Evolutionary conservation across 2,888 invertebrate species (phyloP), one percentile per base, ranked within the genome.

Genomic region (Oxyteleia sp.): DNA sequence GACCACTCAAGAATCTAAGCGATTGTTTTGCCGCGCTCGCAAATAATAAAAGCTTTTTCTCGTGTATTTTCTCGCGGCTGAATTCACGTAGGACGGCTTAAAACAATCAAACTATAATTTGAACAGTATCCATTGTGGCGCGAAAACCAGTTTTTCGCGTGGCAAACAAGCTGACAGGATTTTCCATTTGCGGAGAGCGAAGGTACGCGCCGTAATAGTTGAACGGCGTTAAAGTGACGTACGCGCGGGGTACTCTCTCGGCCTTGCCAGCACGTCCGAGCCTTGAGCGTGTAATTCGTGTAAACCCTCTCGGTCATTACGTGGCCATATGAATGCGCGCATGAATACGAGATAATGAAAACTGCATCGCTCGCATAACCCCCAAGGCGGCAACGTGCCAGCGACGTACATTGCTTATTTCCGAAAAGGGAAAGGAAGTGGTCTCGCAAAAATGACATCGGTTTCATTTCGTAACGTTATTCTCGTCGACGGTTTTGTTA

Each of bases 91-190:
- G 51, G 20, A 11, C 47, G 47, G 11, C 35, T 55, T 47, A 35
- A 75, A 75, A 75, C 74, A 64, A 75, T 74, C 63, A 64, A 55
- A 55, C 53, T 64, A 55, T 64, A 74, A 74, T 74, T 74, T 45
- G 63, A 64, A 26, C 57, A 20, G 47, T 32, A 35, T 35, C 55
- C 51, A 75, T 64, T 64, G 64, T 75, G 32, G 38, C 71, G 29
- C 61, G 26, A 51, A 15, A 74, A 68, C 55, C 41, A 51, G 57
- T 43, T 76, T 68, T 66, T 51, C 43, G 13, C 57, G 15, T 47
- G 95, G 95, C 59, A 74, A 63, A 72, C 72, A 29, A 61, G 43
- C 61, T 51, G 72, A 72, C 71, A 49, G 29, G 71, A 71, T 29
- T 72, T 61, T 61, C 61, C 51, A 47, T 63, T 63, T 63, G 63